Percentiles rank a stretch among this genome's conserved stretches.
Evolutionary conservation across 2,797 vertebrate genomes (phyloP).

Genomic region (Dryobates pubescens): DNA sequence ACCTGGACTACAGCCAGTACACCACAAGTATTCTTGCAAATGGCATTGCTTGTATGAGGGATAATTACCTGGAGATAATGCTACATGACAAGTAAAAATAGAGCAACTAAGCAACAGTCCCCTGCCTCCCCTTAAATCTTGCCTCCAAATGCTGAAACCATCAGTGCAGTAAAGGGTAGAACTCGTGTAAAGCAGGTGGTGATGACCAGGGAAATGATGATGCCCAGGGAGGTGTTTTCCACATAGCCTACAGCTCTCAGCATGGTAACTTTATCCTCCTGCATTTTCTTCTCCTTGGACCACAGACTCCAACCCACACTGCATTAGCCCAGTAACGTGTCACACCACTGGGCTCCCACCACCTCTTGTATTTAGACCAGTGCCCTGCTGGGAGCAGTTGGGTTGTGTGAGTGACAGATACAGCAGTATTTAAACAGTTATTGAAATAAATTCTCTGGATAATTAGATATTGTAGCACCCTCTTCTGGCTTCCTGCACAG

Average conservation of each 20-base stretch:
- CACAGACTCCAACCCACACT: background rate
- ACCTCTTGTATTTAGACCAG: rapidly evolving
- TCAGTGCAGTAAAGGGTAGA: background rate
- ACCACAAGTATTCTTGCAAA: slow-evolving; percentile 27
- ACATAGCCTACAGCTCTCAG: background rate
- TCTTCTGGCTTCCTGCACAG: slow-evolving; percentile 57
- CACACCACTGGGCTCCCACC: background rate
- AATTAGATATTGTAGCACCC: slow-evolving; percentile 62
- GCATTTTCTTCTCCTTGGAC: background rate
- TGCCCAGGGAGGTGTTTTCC: background rate
- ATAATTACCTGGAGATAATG: slow-evolving; percentile 31
- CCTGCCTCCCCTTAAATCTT: background rate
- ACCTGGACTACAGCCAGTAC: slow-evolving; percentile 47
- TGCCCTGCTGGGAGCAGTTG: background rate
- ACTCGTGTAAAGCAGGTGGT: rapidly evolving
- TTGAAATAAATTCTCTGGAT: slow-evolving; percentile 5
- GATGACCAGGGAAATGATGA: background rate
- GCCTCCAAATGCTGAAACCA: background rate
- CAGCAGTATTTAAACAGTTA: background rate
- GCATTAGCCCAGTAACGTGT: background rate
- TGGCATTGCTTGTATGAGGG: slow-evolving; percentile 31
- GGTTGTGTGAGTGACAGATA: background rate
- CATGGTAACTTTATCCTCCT: rapidly evolving
- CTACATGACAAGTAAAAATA: background rate
- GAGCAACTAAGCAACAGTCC: background rate